Base-by-base conservation (phyloP, 2,888 invertebrate species). In the Pachycephus smyrnensis region DNA sequence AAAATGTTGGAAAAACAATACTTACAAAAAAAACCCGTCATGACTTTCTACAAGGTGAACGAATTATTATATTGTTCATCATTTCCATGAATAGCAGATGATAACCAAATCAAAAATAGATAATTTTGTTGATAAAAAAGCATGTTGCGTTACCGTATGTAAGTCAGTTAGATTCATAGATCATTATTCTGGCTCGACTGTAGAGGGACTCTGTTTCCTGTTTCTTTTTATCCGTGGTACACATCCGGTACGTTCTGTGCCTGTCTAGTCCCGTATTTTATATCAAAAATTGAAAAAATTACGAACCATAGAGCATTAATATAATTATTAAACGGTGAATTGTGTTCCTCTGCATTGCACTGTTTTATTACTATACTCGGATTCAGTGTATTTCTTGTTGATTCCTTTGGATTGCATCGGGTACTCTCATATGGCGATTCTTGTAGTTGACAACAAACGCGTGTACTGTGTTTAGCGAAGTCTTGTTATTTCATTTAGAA, bases 171-270 rank as follows among this genome's bases (percentile, higher is more conserved):
- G 55, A 55, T 23, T 55, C 55, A 55, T 55, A 9, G 23, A 55
- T 23, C 23, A 55, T 55, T 55, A 55, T 23, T 55, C 55, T 23
- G 55, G 55, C 55, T 55, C 55, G 1, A 55, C 55, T 23, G 23
- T 23, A 78, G 78, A 76, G 79, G 79, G 79, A 74, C 69, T 76
- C 73, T 76, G 81, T 77, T 86, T 89, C 86, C 86, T 87, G 85
- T 83, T 86, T 88, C 89, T 89, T 89, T 89, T 84, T 84, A 84
- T 84, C 80, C 84, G 82, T 77, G 86, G 79, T 86, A 85, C 75
- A 86, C 83, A 83, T 88, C 86, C 84, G 88, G 89, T 89, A 87
- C 78, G 88, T 86, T 83, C 76, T 68, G 32, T 9, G 32, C 74
- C 81, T 76, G 77, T n/a, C 75, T 75, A 76, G 69, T 83, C 79